phyloP scores from a whole-genome alignment of 2,113 vertebrate genomes.

The Nesogale talazaci region DNA sequence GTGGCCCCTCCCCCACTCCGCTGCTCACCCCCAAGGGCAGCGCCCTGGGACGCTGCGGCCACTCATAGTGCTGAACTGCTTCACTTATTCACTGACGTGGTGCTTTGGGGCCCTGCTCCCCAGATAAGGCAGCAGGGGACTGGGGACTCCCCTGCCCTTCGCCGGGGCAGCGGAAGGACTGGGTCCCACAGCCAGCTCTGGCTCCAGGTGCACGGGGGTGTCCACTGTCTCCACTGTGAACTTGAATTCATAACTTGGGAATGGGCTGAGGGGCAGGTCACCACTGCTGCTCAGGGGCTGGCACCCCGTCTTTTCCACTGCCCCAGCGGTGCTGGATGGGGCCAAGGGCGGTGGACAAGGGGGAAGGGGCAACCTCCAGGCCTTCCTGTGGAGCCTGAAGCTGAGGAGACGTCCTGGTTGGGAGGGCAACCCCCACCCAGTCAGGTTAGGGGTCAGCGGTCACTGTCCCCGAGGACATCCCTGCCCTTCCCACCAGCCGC shows the following conservation, averaged over 20 bases:
- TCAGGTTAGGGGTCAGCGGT: background rate
- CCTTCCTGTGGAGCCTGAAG: background rate
- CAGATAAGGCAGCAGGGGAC: background rate
- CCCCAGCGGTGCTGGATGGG: slow-evolving; percentile 34
- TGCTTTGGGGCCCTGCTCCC: background rate
- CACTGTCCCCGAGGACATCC: background rate
- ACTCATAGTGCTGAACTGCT: background rate
- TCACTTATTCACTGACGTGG: slow-evolving; percentile 41
- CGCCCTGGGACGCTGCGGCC: fast-evolving
- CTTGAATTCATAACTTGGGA: slow-evolving; percentile 64
- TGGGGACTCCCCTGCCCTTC: background rate
- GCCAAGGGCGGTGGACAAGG: background rate
- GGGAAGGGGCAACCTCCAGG: background rate
- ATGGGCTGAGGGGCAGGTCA: background rate
- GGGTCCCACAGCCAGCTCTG: too few relatives aligned
- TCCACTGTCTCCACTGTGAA: background rate
- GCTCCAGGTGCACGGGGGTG: slow-evolving; percentile 47
- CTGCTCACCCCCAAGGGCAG: background rate
- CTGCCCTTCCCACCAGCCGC: background rate
- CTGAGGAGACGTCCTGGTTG: background rate
- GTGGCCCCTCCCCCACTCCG: background rate
- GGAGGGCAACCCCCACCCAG: background rate
- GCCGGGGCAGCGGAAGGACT: too few relatives aligned
- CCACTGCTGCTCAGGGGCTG: slow-evolving; percentile 61
- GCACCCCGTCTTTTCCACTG: background rate